Base-by-base conservation (phyloP, 1,140 invertebrate genomes). In the Zaprionus gabonicus region DNA sequence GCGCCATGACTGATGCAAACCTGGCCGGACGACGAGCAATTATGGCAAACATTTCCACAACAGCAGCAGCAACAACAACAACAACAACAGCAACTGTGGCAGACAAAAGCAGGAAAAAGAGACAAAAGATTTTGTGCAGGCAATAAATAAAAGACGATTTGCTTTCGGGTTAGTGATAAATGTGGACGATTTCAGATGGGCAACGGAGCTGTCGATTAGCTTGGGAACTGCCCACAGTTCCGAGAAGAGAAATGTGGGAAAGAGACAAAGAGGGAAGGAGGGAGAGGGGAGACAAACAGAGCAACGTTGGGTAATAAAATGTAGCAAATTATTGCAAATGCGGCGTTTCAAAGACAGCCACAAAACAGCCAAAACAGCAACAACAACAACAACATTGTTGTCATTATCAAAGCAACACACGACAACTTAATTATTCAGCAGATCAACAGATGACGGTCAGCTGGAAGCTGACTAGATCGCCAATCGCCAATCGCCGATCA, bases 351-450 rank as follows among this genome's bases (percentile, higher is more conserved):
- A 83, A 84, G 85, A 41, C 56, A 73, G 69, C 59, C 53, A 67
- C 27, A 63, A 56, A 53, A 28, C 46, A 55, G 27, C 53, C 63
- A 51, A 49, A 74, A 23, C 57, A 65, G 36, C 44, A 77, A 17
- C 34, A 64, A 34, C 46, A 67, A 25, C 44, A 51, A 28, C 38
- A 57, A 56, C 44, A 41, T 71, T 80, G 58, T 63, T 60, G 60
- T 66, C 36, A 78, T 64, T 73, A 74, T 78, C 73, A 66, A 83
- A 81, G 81, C 84, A 68, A 80, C 76, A 85, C 76, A 81, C 76
- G 85, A 88, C 85, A 88, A 85, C 85, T 88, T 88, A 82, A 90
- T 88, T 88, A 88, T 88, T 85, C 78, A 88, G 71, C 28, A 78
- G 65, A 78, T 78, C 69, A 70, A 74, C 58, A 74, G 46, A 73